These are phyloP conservation scores for Artibeus jamaicensis DNA, from an alignment of 2,797 vertebrate genomes.

Conservation along the genomic window DNA sequence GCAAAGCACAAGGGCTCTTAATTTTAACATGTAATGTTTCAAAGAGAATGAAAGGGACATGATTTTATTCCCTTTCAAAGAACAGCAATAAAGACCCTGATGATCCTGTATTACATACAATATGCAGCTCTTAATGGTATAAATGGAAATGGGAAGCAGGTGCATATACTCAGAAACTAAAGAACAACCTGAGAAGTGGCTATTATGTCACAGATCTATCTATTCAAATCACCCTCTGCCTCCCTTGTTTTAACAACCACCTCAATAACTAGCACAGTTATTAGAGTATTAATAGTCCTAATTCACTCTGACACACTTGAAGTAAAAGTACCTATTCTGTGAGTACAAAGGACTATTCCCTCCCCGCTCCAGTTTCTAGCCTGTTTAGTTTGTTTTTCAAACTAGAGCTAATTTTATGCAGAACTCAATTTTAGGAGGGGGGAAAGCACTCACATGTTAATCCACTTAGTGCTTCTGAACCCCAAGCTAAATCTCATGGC, in stretches of 20 bases:
- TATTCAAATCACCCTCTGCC: conserved; percentile 58
- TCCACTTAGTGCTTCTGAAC: conserved; percentile 31
- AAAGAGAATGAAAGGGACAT: conserved; percentile 63
- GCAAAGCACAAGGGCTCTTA: conserved; percentile 54
- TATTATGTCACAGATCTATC: conserved; percentile 68
- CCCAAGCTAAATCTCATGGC: conserved; percentile 40
- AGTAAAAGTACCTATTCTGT: conserved; percentile 71
- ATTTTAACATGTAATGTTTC: conserved; percentile 60
- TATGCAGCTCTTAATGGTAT: conserved; percentile 56
- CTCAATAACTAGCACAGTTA: conserved; percentile 57
- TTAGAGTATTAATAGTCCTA: conserved; percentile 68
- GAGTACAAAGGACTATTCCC: conserved; percentile 59
- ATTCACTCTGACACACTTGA: conserved; percentile 67
- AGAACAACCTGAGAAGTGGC: conserved; percentile 71
- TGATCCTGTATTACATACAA: conserved; percentile 50
- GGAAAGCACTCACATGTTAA: conserved; percentile 26
- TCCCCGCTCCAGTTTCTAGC: conserved; percentile 19
- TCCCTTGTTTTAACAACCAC: conserved; percentile 65
- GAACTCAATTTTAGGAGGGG: conserved; percentile 33
- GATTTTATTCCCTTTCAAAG: conserved; percentile 72
- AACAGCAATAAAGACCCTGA: conserved; percentile 63
- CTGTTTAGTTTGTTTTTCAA: conserved; percentile 54
- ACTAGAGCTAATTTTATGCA: conserved; percentile 50
- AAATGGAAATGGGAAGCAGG: conserved; percentile 74
- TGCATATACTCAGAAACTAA: conserved; percentile 67